phyloP scores from a whole-genome alignment of 2,113 vertebrate species.

The Delphinapterus leucas region DNA sequence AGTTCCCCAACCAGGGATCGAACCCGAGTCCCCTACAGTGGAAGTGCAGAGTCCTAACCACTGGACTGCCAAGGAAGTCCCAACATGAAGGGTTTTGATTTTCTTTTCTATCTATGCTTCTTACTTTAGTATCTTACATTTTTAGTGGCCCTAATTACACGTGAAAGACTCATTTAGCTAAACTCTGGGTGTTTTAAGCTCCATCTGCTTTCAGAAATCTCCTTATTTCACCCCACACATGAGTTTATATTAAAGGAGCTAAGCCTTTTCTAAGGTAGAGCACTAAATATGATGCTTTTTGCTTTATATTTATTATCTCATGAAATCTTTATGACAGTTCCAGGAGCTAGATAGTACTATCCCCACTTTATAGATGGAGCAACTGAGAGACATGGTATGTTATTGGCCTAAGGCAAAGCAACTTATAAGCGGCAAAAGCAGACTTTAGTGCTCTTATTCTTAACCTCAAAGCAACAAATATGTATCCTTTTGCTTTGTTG shows the following conservation, averaged over 20 bases:
- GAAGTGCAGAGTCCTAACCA: not conserved
- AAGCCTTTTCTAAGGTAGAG: not conserved
- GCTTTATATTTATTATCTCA: not conserved
- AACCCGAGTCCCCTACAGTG: not conserved
- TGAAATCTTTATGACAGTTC: not conserved
- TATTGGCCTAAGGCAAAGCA: not conserved
- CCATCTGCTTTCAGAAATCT: not conserved
- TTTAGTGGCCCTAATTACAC: not conserved
- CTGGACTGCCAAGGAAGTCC: not conserved
- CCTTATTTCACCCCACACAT: not conserved
- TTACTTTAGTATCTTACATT: not conserved
- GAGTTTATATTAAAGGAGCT: not conserved
- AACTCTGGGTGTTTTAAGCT: not conserved
- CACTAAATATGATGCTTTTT: not conserved
- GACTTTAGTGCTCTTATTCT: not conserved
- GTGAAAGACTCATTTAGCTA: not conserved
- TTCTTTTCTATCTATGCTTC: not conserved
- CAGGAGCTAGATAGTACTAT: not conserved
- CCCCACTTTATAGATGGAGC: not conserved
- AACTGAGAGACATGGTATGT: not conserved
- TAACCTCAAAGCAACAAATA: not conserved
- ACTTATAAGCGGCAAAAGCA: not conserved
- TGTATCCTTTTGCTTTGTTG: not conserved
- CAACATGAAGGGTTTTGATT: not conserved
- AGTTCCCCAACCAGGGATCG: not conserved